Percentiles rank a stretch among this genome's conserved stretches.
phyloP scores from a whole-genome alignment of 2,113 vertebrate genomes.

The Ptychochromis oligacanthus region DNA sequence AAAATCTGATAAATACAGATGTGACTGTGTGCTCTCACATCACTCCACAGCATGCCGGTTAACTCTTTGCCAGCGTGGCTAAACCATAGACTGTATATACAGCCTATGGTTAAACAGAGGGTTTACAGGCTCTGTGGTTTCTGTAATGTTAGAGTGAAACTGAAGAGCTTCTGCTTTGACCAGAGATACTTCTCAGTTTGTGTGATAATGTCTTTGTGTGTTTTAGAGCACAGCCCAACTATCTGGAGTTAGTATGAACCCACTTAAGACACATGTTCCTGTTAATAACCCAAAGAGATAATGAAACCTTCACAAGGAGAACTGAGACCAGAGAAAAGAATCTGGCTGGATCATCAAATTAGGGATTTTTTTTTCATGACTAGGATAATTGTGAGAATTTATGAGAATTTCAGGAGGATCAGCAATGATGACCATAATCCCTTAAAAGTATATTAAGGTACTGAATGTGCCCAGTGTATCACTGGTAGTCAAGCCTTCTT shows the following conservation, averaged over 20 bases:
- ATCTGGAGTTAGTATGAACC: constrained; percentile 54
- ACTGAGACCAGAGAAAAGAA: background rate
- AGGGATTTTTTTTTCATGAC: background rate
- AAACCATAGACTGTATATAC: constrained; percentile 15
- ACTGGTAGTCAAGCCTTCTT: constrained; percentile 14
- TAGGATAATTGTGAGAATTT: background rate
- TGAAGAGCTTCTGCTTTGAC: constrained; percentile 49
- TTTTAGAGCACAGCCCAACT: constrained; percentile 28
- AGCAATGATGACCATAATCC: background rate
- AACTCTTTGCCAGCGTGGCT: constrained; percentile 32
- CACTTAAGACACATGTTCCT: constrained; percentile 38
- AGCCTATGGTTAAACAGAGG: constrained; percentile 13
- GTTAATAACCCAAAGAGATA: constrained; percentile 51
- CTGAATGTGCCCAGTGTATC: background rate
- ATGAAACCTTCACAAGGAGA: constrained; percentile 36
- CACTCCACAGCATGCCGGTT: constrained; percentile 21
- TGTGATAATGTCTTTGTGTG: constrained; percentile 12
- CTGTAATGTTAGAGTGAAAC: constrained; percentile 42
- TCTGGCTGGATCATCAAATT: background rate
- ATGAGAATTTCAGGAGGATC: background rate
- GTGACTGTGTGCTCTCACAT: constrained; percentile 39
- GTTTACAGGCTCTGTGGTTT: constrained; percentile 47
- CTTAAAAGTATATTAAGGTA: background rate
- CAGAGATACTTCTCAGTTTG: constrained; percentile 26
- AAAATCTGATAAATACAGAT: constrained; percentile 68